phyloP scores from a whole-genome alignment of 2,888 invertebrate species.

The Scaeva pyrastri region DNA sequence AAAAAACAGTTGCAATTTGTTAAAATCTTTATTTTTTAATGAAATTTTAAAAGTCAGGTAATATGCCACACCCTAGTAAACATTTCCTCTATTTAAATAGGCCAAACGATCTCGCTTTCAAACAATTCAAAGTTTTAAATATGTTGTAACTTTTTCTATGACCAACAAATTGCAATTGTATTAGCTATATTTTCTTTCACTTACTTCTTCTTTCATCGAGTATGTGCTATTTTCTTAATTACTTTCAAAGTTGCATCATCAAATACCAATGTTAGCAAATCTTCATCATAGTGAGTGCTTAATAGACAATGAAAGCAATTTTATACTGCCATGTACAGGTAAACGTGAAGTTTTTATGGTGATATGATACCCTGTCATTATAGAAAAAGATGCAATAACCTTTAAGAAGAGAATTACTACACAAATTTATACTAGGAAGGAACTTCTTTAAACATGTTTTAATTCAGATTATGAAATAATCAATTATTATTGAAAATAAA shows the following conservation, averaged over 20 bases:
- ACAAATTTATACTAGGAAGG: neutral
- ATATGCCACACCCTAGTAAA: too few relatives aligned
- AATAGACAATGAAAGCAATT: conserved; percentile 42
- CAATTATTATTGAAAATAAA: too few relatives aligned
- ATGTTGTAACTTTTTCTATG: conserved; percentile 18
- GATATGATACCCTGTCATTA: too few relatives aligned
- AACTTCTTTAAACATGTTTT: neutral
- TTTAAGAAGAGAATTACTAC: neutral
- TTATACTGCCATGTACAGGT: neutral
- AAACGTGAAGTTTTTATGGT: neutral
- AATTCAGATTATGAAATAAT: neutral
- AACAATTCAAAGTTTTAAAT: neutral
- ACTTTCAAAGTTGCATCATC: conserved; percentile 28
- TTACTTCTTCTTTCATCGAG: neutral
- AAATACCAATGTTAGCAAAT: conserved; percentile 11
- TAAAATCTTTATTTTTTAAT: too few relatives aligned
- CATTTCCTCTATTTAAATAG: neutral
- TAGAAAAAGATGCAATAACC: too few relatives aligned
- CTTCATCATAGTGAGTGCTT: conserved; percentile 5
- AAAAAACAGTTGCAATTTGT: too few relatives aligned
- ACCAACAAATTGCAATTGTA: conserved; percentile 20
- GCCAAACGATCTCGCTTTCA: neutral
- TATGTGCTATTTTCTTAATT: neutral
- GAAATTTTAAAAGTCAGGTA: too few relatives aligned
- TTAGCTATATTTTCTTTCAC: conserved; percentile 25